Evolutionary conservation across 2,888 invertebrate genomes (phyloP), one percentile per base, ranked within the genome.

Genomic region (Ectobius pallidus): DNA sequence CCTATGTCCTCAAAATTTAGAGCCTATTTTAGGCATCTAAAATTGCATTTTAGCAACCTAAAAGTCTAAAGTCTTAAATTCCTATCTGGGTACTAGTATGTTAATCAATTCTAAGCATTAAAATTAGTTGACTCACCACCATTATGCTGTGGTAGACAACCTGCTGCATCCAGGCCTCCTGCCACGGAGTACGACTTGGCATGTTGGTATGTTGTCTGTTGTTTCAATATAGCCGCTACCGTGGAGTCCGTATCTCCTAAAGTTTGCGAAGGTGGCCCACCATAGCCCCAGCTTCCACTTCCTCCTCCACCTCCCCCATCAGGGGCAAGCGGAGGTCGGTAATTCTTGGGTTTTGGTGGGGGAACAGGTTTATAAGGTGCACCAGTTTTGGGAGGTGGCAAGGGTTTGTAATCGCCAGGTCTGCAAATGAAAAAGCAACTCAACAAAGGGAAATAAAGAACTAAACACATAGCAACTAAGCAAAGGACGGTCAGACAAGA

Each of bases 331-430:
- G 92, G 91, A 44, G 95, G 94, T 55, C 94, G 89, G 82, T 95
- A 96, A 83, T 95, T 95, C 81, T 95, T 95, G 61, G 96, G 96
- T 81, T 96, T 96, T 9, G 96, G 96, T 32, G 96, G 96, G 49
- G 96, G 96, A 70, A 96, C 91, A 0, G 96, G 96, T 82, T 95
- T 96, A 84, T 95, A 95, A 1, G 87, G 85, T 58, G 76, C 65
- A 27, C 65, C 75, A 80, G 74, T 75, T 74, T 78, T 79, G 32
- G 77, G 77, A 30, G 78, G 78, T 44, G 80, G 79, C 44, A 78
- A 74, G 46, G 80, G 80, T 76, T 80, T 80, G 52, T 75, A 75
- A 34, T 75, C 75, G 32, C 70, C 65, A 18, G 75, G 73, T 55
- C 75, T 75, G 70, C 7, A 62, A 55, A 58, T 20, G 22, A 65